Evolutionary conservation across 2,797 vertebrate species (phyloP), one percentile per base, ranked within the genome.

Genomic region (Falco rusticolus): DNA sequence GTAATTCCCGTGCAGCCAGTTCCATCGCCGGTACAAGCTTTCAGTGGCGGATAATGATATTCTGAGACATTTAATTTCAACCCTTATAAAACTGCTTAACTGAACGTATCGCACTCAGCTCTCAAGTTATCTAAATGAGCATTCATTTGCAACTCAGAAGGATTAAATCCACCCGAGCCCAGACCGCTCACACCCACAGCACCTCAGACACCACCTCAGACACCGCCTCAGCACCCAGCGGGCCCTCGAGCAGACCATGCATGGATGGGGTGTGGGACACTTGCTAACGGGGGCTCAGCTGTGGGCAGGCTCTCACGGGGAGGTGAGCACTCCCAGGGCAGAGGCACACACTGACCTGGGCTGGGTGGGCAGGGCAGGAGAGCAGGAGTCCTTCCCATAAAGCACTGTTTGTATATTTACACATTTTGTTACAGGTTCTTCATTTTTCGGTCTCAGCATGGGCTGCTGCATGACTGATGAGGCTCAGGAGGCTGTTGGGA

Each of bases 401-500:
- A 37, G 12, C 37, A 17, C 45, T 50, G 17, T 41, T 79, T 31
- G 28, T 33, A 33, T 47, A 63, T 48, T 91, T 64, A 47, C 33
- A 33, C 20, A 43, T 75, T 74, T 66, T 59, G 48, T 41, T 70
- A 43, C 22, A 81, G 16, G 39, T 74, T 83, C 43, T 90, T 87
- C 70, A 39, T 82, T 93, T 45, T 78, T 92, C 80, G 63, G n/a
- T 48, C 87, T 39, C 11, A 4, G 59, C 51, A 47, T 72, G 50
- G 87, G 51, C 57, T 90, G 50, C 59, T 72, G 71, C n/a, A 43
- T 87, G 93, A 95, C 16, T 87, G 88, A 94, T 84, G 93, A 94
- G 64, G 77, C 75, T 68, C 83, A 61, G 61, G 85, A 95, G 69
- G 59, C 43, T 91, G 48, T 83, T 93, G 85, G 10, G 89, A 68